Evolutionary conservation across 2,797 vertebrate genomes (phyloP).

Genomic region (Apogon hyalosoma): DNA sequence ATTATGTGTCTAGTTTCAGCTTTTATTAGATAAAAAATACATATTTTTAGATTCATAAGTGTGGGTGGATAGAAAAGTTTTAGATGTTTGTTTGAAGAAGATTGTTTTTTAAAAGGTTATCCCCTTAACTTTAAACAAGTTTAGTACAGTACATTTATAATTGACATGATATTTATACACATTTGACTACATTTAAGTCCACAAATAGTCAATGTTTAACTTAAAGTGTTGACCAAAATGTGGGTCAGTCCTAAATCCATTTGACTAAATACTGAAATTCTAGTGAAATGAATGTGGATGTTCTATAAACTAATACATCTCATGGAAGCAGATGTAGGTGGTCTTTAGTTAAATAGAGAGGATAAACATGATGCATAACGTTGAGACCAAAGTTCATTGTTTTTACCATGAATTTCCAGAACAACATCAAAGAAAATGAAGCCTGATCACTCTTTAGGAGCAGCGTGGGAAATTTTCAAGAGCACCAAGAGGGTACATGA

Average conservation of each 20-base stretch:
- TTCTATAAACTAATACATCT: too few relatives aligned
- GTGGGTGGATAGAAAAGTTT: conserved; percentile 7
- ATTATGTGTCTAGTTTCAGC: conserved; percentile 17
- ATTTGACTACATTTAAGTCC: too few relatives aligned
- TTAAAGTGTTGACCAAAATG: too few relatives aligned
- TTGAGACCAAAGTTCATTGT: conserved; percentile 49
- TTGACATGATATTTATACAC: too few relatives aligned
- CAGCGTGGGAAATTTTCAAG: conserved; percentile 53
- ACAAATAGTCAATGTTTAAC: too few relatives aligned
- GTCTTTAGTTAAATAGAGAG: conserved; percentile 15
- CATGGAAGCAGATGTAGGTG: not conserved
- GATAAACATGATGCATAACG: conserved; percentile 7
- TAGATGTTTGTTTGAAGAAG: not conserved
- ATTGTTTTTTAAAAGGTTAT: too few relatives aligned
- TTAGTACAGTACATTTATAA: too few relatives aligned
- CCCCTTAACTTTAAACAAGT: too few relatives aligned
- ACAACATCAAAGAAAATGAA: conserved; percentile 49
- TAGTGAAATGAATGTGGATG: too few relatives aligned
- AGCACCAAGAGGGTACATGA: conserved; percentile 36
- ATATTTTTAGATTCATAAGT: not conserved
- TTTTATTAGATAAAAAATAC: conserved; percentile 18
- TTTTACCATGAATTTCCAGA: conserved; percentile 30
- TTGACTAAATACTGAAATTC: too few relatives aligned
- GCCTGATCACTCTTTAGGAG: conserved; percentile 20
- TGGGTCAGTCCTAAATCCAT: too few relatives aligned